Conservation (phyloP, 2,888 invertebrate genomes). For the Leptopilina drosophilae region DNA sequence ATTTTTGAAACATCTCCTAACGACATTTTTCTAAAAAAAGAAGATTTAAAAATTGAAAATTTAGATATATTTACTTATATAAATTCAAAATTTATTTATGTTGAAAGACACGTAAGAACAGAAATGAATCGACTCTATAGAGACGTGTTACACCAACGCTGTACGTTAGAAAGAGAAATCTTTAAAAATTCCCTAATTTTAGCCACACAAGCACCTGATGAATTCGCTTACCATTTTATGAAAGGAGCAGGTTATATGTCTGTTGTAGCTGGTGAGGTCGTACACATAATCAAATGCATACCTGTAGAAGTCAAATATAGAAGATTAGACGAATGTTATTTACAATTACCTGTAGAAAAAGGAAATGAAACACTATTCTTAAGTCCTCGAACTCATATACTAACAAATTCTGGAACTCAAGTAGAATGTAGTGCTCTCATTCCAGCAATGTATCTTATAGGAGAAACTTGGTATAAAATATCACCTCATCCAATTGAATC, state of each 20-base stretch:
- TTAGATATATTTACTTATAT: slow-evolving; percentile 39
- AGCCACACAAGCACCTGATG: slow-evolving; percentile 53
- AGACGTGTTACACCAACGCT: slow-evolving; percentile 54
- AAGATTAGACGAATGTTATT: slow-evolving; percentile 32
- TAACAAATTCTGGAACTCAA: slow-evolving; percentile 53
- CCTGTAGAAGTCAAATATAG: slow-evolving; percentile 53
- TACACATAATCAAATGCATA: background rate
- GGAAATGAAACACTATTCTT: slow-evolving; percentile 49
- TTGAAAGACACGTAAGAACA: slow-evolving; percentile 53
- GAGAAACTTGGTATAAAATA: too few species aligned
- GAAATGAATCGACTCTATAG: slow-evolving; percentile 45
- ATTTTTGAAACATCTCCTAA: slow-evolving; percentile 33
- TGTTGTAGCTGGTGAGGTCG: background rate
- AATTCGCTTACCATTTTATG: slow-evolving; percentile 59
- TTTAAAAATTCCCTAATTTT: slow-evolving; percentile 54
- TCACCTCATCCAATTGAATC: background rate
- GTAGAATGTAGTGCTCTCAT: slow-evolving; percentile 48
- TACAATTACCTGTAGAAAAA: background rate
- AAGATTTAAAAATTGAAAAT: too few species aligned
- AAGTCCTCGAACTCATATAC: slow-evolving; percentile 56
- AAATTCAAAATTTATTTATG: slow-evolving; percentile 55
- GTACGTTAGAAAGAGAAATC: slow-evolving; percentile 54
- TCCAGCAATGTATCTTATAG: too few species aligned
- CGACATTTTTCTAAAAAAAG: background rate
- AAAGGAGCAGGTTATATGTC: slow-evolving; percentile 51